phyloP scores from a whole-genome alignment of 2,113 vertebrate genomes.

The Actinemys pallida region DNA sequence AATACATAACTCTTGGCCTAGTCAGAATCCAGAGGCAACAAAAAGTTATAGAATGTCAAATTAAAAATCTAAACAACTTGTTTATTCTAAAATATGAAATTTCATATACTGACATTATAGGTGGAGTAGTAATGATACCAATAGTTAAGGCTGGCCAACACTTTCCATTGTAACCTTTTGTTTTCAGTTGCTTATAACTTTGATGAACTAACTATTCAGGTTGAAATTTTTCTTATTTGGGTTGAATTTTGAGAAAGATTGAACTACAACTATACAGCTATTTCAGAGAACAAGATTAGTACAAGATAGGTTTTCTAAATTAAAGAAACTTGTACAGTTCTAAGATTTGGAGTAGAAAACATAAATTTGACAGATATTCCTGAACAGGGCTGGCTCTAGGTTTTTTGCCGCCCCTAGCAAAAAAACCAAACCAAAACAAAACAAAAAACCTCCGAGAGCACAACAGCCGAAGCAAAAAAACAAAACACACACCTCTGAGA shows the following conservation, averaged over 20 bases:
- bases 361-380: background rate
- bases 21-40: background rate
- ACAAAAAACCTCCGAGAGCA: too few species aligned
- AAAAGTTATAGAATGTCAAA: background rate
- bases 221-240: background rate
- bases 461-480: too few species aligned
- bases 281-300: background rate
- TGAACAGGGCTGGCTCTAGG: too few species aligned
- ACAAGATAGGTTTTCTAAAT: background rate
- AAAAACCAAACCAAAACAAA: too few species aligned
- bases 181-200: background rate
- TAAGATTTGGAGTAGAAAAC: background rate
- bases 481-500: too few species aligned
- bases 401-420: too few species aligned
- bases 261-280: rapidly evolving
- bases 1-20: background rate
- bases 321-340: background rate
- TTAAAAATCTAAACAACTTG: background rate
- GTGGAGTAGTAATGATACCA: background rate
- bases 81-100: background rate
- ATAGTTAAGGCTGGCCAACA: rapidly evolving
- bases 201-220: background rate
- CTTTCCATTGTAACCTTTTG: background rate
- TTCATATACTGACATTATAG: background rate
- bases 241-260: background rate